A percentile compares a stretch with the other conserved stretches of the same genome.
These are phyloP conservation scores for Brenthis ino DNA, from an alignment of 2,888 invertebrate genomes.

Conservation along the genomic window DNA sequence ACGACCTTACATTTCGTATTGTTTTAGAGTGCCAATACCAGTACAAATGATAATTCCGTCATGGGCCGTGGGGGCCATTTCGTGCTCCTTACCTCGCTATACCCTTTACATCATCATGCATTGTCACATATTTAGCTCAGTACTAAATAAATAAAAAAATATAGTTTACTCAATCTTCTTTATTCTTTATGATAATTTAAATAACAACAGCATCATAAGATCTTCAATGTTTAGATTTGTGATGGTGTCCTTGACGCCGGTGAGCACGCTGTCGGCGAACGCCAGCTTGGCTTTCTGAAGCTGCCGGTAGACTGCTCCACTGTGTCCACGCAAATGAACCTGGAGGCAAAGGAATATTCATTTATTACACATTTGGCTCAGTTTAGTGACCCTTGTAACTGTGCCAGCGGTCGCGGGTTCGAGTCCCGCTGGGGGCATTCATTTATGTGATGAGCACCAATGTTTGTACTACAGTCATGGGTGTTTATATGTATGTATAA, in stretches of 20 bases:
- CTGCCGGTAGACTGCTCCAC: constrained; percentile 91
- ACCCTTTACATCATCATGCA: constrained; percentile 46
- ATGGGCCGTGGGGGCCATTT: too few relatives aligned
- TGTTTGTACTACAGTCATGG: too few relatives aligned
- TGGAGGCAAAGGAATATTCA: constrained; percentile 51
- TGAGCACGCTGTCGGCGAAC: constrained; percentile 89
- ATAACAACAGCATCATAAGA: constrained; percentile 35
- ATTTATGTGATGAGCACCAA: too few relatives aligned
- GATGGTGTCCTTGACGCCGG: constrained; percentile 70
- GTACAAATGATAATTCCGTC: too few relatives aligned
- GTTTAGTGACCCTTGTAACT: too few relatives aligned
- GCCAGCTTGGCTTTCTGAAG: constrained; percentile 91
- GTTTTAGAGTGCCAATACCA: too few relatives aligned
- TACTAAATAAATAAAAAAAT: constrained; percentile 41
- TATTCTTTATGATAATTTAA: constrained; percentile 49
- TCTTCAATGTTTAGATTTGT: too few relatives aligned
- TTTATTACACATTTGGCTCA: background rate
- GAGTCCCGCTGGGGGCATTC: too few relatives aligned
- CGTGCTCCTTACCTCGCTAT: too few relatives aligned
- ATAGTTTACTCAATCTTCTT: constrained; percentile 34
- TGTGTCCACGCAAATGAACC: constrained; percentile 91
- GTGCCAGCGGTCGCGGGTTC: too few relatives aligned
- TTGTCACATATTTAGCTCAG: constrained; percentile 42
- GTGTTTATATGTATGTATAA: too few relatives aligned
- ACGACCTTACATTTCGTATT: too few relatives aligned